Evolutionary conservation across 2,888 invertebrate genomes (phyloP).

Genomic region (Cheilosia urbana): DNA sequence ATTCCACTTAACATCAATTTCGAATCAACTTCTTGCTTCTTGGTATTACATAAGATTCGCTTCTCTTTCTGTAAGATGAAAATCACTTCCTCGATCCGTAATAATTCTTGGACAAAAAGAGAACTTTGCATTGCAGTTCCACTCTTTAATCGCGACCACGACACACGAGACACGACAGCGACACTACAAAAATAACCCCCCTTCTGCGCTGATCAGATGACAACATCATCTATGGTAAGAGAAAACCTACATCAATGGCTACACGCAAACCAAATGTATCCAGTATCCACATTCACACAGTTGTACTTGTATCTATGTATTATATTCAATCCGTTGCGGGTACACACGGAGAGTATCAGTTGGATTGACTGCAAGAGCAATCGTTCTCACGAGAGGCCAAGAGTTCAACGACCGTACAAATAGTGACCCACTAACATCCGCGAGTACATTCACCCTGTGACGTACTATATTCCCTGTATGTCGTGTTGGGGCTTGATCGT

Average conservation of each 20-base stretch:
- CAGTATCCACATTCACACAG: conserved; percentile 7
- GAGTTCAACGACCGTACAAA: conserved; percentile 84
- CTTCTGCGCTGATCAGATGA: background rate
- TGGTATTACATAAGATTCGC: conserved; percentile 44
- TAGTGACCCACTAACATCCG: conserved; percentile 85
- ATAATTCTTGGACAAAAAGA: conserved; percentile 45
- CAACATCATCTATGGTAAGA: conserved; percentile 10
- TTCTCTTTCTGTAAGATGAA: conserved; percentile 26
- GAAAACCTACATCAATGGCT: conserved; percentile 1
- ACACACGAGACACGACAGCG: background rate
- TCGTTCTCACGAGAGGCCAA: conserved; percentile 81
- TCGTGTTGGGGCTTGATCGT: conserved; percentile 62
- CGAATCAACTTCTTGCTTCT: conserved; percentile 23
- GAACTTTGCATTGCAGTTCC: conserved; percentile 2
- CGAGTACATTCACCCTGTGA: conserved; percentile 84
- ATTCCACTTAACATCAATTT: conserved; percentile 36
- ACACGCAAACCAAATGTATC: background rate
- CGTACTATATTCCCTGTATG: conserved; percentile 81
- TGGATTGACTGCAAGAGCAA: conserved; percentile 58
- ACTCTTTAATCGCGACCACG: conserved; percentile 28
- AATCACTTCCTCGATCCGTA: conserved; percentile 50
- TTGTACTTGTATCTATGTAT: conserved; percentile 20
- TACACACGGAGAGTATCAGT: conserved; percentile 29
- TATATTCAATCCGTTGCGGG: background rate
- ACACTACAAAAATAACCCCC: background rate